A percentile compares a stretch with the other conserved stretches of the same genome.
phyloP scores from a whole-genome alignment of 2,888 invertebrate genomes.

The Heliconius cydno region DNA sequence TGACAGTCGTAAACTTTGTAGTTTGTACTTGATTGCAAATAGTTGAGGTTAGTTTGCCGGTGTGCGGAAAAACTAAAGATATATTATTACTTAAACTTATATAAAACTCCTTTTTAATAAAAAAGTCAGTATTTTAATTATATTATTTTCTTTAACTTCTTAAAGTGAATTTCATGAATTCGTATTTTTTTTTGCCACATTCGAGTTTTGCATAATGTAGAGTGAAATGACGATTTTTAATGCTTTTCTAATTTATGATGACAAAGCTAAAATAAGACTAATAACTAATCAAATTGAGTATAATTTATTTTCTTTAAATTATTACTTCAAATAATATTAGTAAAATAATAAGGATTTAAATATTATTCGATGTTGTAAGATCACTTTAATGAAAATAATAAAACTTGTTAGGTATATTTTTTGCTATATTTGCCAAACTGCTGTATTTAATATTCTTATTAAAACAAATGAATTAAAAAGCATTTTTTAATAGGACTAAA shows the following conservation, averaged over 20 bases:
- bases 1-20: conserved; percentile 10
- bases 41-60: conserved; percentile 48
- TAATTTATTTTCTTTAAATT: not conserved
- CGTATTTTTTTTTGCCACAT: not conserved
- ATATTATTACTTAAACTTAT: conserved; percentile 32
- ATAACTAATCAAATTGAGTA: not conserved
- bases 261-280: not conserved
- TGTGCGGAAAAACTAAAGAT: conserved; percentile 48
- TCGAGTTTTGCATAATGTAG: not conserved
- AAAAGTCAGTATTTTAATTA: not conserved
- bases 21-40: not conserved
- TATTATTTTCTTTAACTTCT: not conserved
- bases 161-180: too few relatives aligned
- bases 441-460: not conserved
- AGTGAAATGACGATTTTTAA: not conserved
- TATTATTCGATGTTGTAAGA: not conserved
- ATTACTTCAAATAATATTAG: not conserved
- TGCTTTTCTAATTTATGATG: conserved; percentile 8
- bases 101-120: not conserved
- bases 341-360: not conserved
- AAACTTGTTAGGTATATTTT: not conserved
- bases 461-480: not conserved
- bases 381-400: not conserved
- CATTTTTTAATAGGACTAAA: conserved; percentile 44
- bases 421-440: not conserved